phyloP scores from a whole-genome alignment of 2,113 vertebrate species.

The Myiozetetes cayanensis region DNA sequence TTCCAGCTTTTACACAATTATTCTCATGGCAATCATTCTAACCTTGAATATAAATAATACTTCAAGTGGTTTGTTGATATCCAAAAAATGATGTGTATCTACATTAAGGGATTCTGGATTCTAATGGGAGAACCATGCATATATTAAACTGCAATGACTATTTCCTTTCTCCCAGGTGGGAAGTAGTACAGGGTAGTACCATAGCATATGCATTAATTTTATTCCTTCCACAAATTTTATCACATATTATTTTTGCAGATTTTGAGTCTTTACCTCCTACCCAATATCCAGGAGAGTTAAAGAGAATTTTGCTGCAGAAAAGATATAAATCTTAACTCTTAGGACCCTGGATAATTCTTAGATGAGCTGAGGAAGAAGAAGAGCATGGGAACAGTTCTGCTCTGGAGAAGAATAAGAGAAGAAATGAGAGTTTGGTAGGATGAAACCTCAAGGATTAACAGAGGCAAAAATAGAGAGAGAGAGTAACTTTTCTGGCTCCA shows the following conservation, averaged over 20 bases:
- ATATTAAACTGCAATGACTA: slow-evolving; percentile 55
- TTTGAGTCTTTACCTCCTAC: slow-evolving; percentile 28
- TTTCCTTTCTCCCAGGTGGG: slow-evolving; percentile 57
- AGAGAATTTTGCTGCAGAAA: not conserved
- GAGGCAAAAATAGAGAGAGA: not conserved
- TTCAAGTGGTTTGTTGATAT: slow-evolving; percentile 59
- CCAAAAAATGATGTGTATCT: slow-evolving; percentile 49
- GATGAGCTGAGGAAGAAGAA: not conserved
- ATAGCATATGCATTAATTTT: slow-evolving; percentile 55
- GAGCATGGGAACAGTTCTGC: not conserved
- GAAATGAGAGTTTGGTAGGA: not conserved
- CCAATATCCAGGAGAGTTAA: slow-evolving; percentile 38
- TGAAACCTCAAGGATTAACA: not conserved
- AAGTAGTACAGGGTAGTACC: slow-evolving; percentile 38
- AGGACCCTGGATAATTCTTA: not conserved
- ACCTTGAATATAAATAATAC: slow-evolving; percentile 64
- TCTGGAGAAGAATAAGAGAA: not conserved
- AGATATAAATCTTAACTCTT: not conserved
- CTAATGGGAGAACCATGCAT: slow-evolving; percentile 58
- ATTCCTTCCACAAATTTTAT: slow-evolving; percentile 49
- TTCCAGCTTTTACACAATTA: slow-evolving; percentile 59
- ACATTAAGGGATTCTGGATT: slow-evolving; percentile 53
- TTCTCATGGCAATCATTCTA: slow-evolving; percentile 63
- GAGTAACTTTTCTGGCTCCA: not conserved
- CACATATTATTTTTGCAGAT: slow-evolving; percentile 48